Base-by-base conservation (phyloP, 2,113 vertebrate genomes). In the Melanotaenia duboulayi region DNA sequence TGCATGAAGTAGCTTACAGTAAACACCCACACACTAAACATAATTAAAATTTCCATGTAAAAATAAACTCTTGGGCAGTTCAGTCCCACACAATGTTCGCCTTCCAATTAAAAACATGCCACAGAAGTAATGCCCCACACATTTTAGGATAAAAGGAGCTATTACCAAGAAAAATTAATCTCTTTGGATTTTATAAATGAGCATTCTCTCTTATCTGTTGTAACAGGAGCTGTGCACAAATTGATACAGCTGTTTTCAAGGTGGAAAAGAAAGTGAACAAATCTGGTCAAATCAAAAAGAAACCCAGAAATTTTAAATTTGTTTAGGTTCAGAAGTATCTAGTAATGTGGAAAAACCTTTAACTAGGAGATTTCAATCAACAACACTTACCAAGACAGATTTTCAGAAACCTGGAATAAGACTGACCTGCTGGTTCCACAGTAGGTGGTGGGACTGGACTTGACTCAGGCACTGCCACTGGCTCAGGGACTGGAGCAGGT, bases 21-120 rank as follows among this genome's bases (percentile, higher is more conserved):
- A 86, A 89, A 90, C 83, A 83, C 73, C 84, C 60, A 80, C 84
- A 87, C 76, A 89, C 84, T 89, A 86, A 85, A 86, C 80, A 86
- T 64, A 59, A 87, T 87, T 87, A 84, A 77, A 86, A 86, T 85
- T 35, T 74, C 19, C 82, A 54, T 72, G 59, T 6, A 48, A 80
- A 83, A 87, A 75, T 74, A 80, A 89, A 88, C 78, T 82, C 76
- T 48, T 20, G 52, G 67, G 86, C 70, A 83, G 70, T 80, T 73
- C 51, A 68, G 69, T 70, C 25, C 69, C 55, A 60, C 39, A 39
- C 60, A 84, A 82, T 82, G 60, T 80, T 79, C 83, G 50, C 49
- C 62, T 82, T 75, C 13, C 78, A 86, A 90, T 90, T 86, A 89
- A 82, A 64, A 19, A n/a, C n/a, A 55, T 65, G 39, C 19, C 14